Conservation (phyloP, 1,140 invertebrate genomes). For the Rhagoletis zephyria region DNA sequence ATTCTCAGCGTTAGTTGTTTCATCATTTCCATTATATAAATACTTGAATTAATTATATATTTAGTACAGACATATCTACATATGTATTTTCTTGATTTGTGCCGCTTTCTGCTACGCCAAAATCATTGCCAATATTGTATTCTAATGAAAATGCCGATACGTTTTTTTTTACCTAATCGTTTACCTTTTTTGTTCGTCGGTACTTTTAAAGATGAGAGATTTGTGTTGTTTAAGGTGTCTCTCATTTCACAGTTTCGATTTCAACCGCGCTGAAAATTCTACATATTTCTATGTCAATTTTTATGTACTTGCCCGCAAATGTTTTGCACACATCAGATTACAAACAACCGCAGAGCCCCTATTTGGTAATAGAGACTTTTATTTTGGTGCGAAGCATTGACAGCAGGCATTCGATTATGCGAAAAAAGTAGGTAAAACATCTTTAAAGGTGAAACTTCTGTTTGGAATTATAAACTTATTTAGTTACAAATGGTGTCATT, state of each 20-base stretch:
- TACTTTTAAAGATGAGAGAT: background rate
- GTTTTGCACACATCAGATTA: background rate
- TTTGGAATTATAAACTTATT: background rate
- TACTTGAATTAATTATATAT: background rate
- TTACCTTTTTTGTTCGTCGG: slow-evolving; percentile 21
- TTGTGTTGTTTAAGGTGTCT: background rate
- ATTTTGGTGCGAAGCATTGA: slow-evolving; percentile 24
- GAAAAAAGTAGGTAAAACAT: background rate
- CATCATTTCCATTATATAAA: background rate
- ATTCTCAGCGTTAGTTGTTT: background rate
- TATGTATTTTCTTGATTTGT: background rate
- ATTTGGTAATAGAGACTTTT: background rate
- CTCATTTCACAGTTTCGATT: slow-evolving; percentile 7
- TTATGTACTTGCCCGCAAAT: too few relatives aligned
- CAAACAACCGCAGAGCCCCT: background rate
- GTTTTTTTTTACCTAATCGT: background rate
- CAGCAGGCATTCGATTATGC: background rate
- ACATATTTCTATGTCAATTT: background rate
- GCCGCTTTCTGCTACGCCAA: background rate
- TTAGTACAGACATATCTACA: background rate
- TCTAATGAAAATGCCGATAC: background rate
- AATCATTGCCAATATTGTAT: slow-evolving; percentile 11
- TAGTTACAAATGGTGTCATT: too few relatives aligned
- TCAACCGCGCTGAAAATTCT: background rate
- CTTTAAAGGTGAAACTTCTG: background rate